phyloP scores from a whole-genome alignment of 2,113 vertebrate species.

The Columba janthina region DNA sequence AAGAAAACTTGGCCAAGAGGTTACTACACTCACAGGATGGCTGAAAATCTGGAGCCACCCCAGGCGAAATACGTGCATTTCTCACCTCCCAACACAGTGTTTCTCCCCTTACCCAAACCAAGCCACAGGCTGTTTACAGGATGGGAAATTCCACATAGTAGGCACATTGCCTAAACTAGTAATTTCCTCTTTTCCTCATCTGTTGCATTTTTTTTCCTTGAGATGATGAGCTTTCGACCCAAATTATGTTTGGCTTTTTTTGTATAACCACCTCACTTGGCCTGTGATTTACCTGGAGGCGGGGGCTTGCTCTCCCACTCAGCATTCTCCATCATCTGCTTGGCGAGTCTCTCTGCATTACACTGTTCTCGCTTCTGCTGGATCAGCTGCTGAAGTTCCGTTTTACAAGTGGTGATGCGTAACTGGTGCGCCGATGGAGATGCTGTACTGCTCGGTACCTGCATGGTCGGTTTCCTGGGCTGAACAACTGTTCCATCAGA shows the following conservation, averaged over 20 bases:
- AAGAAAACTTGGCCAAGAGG: background rate
- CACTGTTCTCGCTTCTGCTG: constrained; percentile 97
- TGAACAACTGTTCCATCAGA: constrained; percentile 77
- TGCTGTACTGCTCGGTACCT: constrained; percentile 74
- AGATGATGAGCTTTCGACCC: background rate
- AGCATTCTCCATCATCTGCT: constrained; percentile 95
- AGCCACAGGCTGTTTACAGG: background rate
- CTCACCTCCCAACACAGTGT: background rate
- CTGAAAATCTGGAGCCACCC: background rate
- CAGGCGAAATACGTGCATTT: background rate
- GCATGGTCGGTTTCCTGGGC: constrained; percentile 77
- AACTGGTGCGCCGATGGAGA: constrained; percentile 84
- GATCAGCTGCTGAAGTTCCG: constrained; percentile 93
- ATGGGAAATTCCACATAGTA: background rate
- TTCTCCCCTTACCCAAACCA: background rate
- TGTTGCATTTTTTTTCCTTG: background rate
- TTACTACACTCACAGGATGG: background rate
- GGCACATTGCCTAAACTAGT: background rate
- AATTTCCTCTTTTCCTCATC: background rate
- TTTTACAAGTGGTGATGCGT: constrained; percentile 91
- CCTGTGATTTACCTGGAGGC: constrained; percentile 82
- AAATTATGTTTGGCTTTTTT: background rate
- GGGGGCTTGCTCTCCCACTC: constrained; percentile 98
- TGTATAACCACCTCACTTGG: background rate
- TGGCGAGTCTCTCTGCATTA: constrained; percentile 90